phyloP scores from a whole-genome alignment of 2,797 vertebrate species.

The Sternarchorhynchus goeldii region DNA sequence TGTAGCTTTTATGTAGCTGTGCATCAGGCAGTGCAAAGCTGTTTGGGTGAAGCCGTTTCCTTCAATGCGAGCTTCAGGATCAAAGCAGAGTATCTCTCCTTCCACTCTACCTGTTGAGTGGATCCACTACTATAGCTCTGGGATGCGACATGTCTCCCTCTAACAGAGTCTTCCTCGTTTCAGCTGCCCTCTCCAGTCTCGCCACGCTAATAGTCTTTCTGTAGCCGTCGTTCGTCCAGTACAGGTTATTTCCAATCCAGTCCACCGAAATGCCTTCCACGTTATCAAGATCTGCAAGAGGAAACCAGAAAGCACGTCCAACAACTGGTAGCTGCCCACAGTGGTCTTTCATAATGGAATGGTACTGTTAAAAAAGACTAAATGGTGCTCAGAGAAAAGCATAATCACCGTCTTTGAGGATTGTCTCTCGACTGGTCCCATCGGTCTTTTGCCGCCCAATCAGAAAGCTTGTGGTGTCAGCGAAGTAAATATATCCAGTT shows the following conservation, averaged over 20 bases:
- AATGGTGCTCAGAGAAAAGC: neutral
- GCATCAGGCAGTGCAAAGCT: neutral
- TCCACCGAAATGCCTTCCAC: constrained; percentile 98
- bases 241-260: constrained; percentile 97
- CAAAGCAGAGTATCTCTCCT: neutral
- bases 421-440: constrained; percentile 89
- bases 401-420: constrained; percentile 91
- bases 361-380: neutral
- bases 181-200: constrained; percentile 87
- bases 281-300: constrained; percentile 89
- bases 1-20: neutral
- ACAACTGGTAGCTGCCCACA: neutral
- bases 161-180: constrained; percentile 91
- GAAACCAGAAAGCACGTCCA: neutral
- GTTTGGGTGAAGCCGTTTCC: neutral
- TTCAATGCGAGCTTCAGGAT: neutral
- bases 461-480: constrained; percentile 97
- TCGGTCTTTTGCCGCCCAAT: constrained; percentile 96
- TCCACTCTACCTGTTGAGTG: constrained; percentile 87
- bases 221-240: constrained; percentile 97
- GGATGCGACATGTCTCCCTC: constrained; percentile 98
- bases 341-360: neutral
- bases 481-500: constrained; percentile 93
- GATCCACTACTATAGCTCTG: constrained; percentile 96
- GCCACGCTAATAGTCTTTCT: constrained; percentile 95